Conservation (phyloP, 2,888 invertebrate genomes). For the Octodonta nipae region DNA sequence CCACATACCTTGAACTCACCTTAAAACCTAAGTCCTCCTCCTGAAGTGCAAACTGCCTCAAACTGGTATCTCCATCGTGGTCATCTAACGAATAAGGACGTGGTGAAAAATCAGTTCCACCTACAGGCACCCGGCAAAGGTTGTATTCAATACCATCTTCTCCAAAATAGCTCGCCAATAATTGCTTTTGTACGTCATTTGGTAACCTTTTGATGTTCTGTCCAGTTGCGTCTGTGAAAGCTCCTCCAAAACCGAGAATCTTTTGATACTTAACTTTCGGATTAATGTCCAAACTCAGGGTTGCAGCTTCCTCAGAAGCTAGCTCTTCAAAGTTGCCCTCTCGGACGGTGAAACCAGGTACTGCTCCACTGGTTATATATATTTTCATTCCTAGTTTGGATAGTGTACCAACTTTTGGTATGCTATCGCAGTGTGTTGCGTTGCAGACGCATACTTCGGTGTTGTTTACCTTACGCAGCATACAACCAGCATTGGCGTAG, state of each 20-base stretch:
- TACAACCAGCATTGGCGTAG: too few species aligned
- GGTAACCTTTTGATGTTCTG: constrained; percentile 57
- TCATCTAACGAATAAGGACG: constrained; percentile 64
- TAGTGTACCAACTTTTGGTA: constrained; percentile 19
- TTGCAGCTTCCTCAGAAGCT: not conserved
- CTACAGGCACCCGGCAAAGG: constrained; percentile 69
- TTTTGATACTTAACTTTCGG: constrained; percentile 39
- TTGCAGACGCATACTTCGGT: constrained; percentile 36
- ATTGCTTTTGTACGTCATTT: constrained; percentile 33
- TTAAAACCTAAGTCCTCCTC: constrained; percentile 56
- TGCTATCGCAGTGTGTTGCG: constrained; percentile 33
- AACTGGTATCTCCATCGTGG: constrained; percentile 42
- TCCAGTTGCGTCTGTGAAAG: constrained; percentile 53
- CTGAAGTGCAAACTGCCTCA: constrained; percentile 52
- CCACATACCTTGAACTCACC: constrained; percentile 34
- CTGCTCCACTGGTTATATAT: constrained; percentile 36
- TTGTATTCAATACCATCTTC: constrained; percentile 49
- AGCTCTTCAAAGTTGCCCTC: constrained; percentile 28
- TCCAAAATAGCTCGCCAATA: constrained; percentile 57
- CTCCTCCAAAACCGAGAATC: constrained; percentile 72
- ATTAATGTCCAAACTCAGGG: constrained; percentile 26
- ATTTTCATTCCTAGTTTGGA: constrained; percentile 5
- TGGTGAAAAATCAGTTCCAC: constrained; percentile 74
- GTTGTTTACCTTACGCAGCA: too few species aligned
- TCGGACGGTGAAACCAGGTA: constrained; percentile 41